Percentiles rank a stretch among this genome's conserved stretches.
phyloP scores from a whole-genome alignment of 2,888 invertebrate species.

The Lycophotia porphyrea region DNA sequence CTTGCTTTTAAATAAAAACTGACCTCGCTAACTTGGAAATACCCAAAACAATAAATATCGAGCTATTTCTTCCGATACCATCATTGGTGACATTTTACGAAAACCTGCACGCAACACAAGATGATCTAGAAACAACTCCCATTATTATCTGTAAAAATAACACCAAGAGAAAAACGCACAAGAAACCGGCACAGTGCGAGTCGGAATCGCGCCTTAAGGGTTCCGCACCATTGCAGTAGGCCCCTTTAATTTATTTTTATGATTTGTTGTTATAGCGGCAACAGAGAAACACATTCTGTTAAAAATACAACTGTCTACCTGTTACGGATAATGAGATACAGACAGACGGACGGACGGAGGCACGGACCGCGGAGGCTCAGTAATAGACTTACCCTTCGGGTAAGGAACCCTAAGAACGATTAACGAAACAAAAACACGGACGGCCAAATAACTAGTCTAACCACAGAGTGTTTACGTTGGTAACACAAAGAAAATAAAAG shows the following conservation, averaged over 20 bases:
- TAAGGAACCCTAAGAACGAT: too few relatives aligned
- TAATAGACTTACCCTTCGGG: too few relatives aligned
- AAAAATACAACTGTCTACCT: too few relatives aligned
- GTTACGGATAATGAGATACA: too few relatives aligned
- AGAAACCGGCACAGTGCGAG: too few relatives aligned
- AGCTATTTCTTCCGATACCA: slow-evolving; percentile 38
- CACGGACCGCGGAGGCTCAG: too few relatives aligned
- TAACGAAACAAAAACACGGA: slow-evolving; percentile 43
- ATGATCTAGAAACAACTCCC: slow-evolving; percentile 34
- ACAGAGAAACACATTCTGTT: too few relatives aligned
- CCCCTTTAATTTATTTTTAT: too few relatives aligned
- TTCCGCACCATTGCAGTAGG: too few relatives aligned
- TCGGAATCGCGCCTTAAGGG: too few relatives aligned
- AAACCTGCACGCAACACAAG: slow-evolving; percentile 30
- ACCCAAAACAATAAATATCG: slow-evolving; percentile 37
- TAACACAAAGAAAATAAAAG: slow-evolving; percentile 67
- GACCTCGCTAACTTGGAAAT: slow-evolving; percentile 23
- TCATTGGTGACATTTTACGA: slow-evolving; percentile 48
- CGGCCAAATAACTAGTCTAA: slow-evolving; percentile 47
- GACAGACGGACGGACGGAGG: too few relatives aligned
- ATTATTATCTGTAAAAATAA: slow-evolving; percentile 31
- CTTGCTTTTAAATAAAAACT: not conserved
- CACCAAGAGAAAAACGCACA: slow-evolving; percentile 35
- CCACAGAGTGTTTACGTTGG: slow-evolving; percentile 57
- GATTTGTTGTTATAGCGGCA: too few relatives aligned